These are phyloP conservation scores for Tiliacea citrago DNA, from an alignment of 2,888 invertebrate genomes.

Conservation along the genomic window DNA sequence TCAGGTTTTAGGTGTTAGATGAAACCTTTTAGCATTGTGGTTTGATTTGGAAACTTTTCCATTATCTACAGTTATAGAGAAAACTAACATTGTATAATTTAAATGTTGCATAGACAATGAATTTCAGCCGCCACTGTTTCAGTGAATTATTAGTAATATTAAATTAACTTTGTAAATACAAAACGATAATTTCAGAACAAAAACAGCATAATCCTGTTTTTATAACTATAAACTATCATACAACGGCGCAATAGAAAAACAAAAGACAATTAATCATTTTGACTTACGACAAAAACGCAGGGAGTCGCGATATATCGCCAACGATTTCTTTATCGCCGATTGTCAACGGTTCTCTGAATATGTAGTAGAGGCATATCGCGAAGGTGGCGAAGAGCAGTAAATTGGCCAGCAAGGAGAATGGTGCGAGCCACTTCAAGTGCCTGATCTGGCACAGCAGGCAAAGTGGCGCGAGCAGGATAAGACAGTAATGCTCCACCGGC, in stretches of 20 bases:
- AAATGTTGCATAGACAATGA: neutral
- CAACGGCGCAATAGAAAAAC: neutral
- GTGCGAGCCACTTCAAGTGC: conserved; percentile 95
- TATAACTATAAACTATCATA: neutral
- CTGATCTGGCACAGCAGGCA: conserved; percentile 90
- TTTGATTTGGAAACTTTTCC: neutral
- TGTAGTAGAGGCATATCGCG: conserved; percentile 95
- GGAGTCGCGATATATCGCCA: conserved; percentile 91
- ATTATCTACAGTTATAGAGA: neutral
- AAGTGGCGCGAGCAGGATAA: conserved; percentile 82
- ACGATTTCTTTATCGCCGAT: conserved; percentile 88
- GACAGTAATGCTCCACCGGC: conserved; percentile 84
- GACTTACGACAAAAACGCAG: conserved; percentile 94
- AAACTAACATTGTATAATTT: too few relatives aligned
- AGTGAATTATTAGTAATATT: neutral
- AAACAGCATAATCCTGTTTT: neutral
- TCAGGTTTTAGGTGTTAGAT: neutral
- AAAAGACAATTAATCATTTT: conserved; percentile 14
- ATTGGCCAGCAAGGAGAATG: conserved; percentile 97
- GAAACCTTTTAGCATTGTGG: neutral
- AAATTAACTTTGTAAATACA: neutral
- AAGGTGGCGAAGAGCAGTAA: conserved; percentile 94
- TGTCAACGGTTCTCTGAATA: conserved; percentile 91
- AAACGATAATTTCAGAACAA: neutral
- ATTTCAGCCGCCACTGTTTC: neutral